These are phyloP conservation scores for Chamaea fasciata DNA, from an alignment of 2,113 vertebrate genomes.

Conservation along the genomic window DNA sequence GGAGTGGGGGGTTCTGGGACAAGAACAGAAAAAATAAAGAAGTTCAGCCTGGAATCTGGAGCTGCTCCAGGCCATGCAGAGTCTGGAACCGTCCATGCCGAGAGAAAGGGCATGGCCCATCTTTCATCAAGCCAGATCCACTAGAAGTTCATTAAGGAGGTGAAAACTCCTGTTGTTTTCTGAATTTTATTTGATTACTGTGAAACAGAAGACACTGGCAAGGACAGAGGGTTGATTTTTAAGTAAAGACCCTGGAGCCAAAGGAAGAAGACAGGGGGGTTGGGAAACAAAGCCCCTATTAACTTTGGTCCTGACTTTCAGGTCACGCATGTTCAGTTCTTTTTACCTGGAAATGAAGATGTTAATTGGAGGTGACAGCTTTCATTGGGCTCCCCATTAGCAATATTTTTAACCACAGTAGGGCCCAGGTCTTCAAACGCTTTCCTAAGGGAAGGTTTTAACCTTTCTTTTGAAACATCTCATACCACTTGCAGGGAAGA, in stretches of 20 bases:
- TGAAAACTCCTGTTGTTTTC: background rate
- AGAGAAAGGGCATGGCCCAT: background rate
- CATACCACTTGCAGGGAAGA: background rate
- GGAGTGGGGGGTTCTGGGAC: background rate
- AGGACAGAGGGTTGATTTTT: background rate
- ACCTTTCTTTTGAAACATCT: constrained; percentile 37
- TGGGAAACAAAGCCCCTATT: constrained; percentile 27
- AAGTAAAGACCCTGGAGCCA: background rate
- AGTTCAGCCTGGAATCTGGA: background rate
- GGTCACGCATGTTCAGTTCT: background rate
- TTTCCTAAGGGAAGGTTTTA: constrained; percentile 48
- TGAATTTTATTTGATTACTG: background rate
- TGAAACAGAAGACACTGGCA: constrained; percentile 10
- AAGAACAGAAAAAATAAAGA: background rate
- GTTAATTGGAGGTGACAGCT: constrained; percentile 42
- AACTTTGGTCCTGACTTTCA: constrained; percentile 27
- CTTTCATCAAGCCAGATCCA: background rate
- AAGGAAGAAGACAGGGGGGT: background rate
- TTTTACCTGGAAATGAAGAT: constrained; percentile 62
- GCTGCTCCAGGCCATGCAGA: background rate
- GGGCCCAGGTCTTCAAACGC: constrained; percentile 4
- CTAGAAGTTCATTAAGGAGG: background rate
- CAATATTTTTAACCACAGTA: constrained; percentile 23
- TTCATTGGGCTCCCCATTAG: constrained; percentile 27
- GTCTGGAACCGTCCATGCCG: rapidly evolving